Percentiles rank a stretch among this genome's conserved stretches.
phyloP scores from a whole-genome alignment of 2,797 vertebrate genomes.

The Petrocephalus sullivani region DNA sequence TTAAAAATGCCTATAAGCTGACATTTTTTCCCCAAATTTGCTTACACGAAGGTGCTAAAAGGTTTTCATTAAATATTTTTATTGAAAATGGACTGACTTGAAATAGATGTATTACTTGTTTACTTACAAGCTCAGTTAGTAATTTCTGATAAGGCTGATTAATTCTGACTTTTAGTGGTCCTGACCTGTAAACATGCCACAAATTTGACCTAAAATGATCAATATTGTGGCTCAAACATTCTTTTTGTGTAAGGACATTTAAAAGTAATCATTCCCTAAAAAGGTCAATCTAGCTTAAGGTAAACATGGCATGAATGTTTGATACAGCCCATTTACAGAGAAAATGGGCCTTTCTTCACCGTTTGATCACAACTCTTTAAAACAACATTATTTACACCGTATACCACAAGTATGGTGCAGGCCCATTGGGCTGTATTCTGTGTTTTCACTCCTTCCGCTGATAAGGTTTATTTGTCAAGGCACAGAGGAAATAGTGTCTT shows the following conservation, averaged over 20 bases:
- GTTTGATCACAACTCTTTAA: constrained; percentile 48
- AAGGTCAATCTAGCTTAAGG: constrained; percentile 57
- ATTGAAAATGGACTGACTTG: constrained; percentile 53
- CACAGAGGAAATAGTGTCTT: constrained; percentile 37
- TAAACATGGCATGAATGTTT: constrained; percentile 56
- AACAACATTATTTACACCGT: constrained; percentile 47
- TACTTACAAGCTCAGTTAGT: constrained; percentile 48
- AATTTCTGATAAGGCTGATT: constrained; percentile 58
- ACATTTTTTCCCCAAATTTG: constrained; percentile 32
- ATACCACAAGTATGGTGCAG: constrained; percentile 22
- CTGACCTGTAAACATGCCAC: constrained; percentile 50
- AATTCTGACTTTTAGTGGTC: constrained; percentile 52
- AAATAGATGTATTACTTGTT: constrained; percentile 66
- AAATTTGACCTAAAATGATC: constrained; percentile 16
- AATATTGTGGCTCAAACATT: constrained; percentile 19
- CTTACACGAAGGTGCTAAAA: constrained; percentile 45
- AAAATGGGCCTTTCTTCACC: constrained; percentile 45
- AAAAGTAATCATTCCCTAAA: constrained; percentile 56
- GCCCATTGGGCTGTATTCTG: background rate
- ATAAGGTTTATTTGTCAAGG: constrained; percentile 44
- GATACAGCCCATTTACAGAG: constrained; percentile 61
- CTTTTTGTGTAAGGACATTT: constrained; percentile 41
- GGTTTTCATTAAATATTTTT: constrained; percentile 50
- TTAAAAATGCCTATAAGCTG: constrained; percentile 39
- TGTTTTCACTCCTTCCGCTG: constrained; percentile 20